These are phyloP conservation scores for Echinarachnius parma DNA, from an alignment of 53 echinoderm and acorn worm genomes.

Conservation along the genomic window DNA sequence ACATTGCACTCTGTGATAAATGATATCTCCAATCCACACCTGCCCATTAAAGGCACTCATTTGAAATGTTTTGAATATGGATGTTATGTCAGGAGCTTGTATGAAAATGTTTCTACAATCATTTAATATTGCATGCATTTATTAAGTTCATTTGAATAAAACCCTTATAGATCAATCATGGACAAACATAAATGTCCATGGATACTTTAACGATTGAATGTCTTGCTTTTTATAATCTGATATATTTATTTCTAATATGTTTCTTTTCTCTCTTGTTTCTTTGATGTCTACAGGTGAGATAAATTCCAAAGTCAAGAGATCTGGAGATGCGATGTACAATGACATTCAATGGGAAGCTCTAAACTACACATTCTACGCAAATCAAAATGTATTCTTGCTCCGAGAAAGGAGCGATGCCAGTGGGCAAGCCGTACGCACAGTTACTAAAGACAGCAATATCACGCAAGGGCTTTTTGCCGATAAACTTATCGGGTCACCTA, in stretches of 20 bases:
- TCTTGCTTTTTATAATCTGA: too few relatives aligned
- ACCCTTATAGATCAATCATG: too few relatives aligned
- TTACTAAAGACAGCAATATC: constrained; percentile 9
- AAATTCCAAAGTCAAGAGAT: constrained; percentile 2
- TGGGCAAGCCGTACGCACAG: neutral
- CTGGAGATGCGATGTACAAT: constrained; percentile 14
- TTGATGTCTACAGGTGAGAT: constrained; percentile 18
- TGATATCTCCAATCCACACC: too few relatives aligned
- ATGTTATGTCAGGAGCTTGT: neutral
- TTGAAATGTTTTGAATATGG: too few relatives aligned
- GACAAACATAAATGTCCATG: too few relatives aligned
- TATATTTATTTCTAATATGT: too few relatives aligned
- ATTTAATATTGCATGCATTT: constrained; percentile 16
- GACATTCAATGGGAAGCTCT: constrained; percentile 23
- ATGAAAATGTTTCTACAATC: constrained; percentile 4
- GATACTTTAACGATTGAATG: too few relatives aligned
- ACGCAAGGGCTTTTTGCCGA: constrained; percentile 27
- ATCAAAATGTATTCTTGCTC: constrained; percentile 38
- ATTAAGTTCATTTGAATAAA: too few relatives aligned
- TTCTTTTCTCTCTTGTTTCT: neutral
- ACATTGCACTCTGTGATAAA: too few relatives aligned
- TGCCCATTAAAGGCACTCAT: too few relatives aligned
- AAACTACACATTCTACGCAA: constrained; percentile 42
- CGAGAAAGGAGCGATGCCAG: constrained; percentile 1
- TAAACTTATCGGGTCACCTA: constrained; percentile 19